A percentile compares a stretch with the other conserved stretches of the same genome.
phyloP scores from a whole-genome alignment of 92 coral and sea anemone genomes.

The Epizoanthus stellaris region DNA sequence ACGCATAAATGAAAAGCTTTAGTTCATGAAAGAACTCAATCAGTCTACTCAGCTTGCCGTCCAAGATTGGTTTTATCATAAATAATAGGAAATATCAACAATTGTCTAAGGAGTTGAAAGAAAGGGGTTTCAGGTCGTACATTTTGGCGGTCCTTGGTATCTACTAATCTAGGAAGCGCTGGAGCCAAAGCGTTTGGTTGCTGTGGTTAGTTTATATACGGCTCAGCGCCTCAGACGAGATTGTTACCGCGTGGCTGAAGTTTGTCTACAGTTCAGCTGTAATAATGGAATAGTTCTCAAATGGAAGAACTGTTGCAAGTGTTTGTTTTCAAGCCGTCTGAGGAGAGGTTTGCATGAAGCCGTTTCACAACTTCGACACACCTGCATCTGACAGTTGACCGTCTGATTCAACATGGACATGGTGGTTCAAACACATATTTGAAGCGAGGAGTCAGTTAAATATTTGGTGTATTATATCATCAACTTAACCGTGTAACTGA shows the following conservation, averaged over 20 bases:
- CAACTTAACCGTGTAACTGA: conserved; percentile 26
- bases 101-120: background rate
- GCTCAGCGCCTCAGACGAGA: background rate
- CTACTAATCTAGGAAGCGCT: conserved; percentile 40
- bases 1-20: conserved; percentile 9
- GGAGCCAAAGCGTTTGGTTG: conserved; percentile 29
- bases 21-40: background rate
- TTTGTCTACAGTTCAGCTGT: background rate
- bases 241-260: background rate
- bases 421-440: conserved; percentile 7
- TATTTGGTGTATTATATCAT: conserved; percentile 13
- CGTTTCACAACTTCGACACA: conserved; percentile 1
- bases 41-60: conserved; percentile 35
- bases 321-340: background rate
- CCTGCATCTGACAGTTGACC: conserved; percentile 35
- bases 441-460: conserved; percentile 25
- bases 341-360: background rate
- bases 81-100: conserved; percentile 32
- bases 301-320: background rate
- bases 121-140: background rate
- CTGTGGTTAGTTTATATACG: conserved; percentile 22
- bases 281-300: background rate
- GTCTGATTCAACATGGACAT: conserved; percentile 33
- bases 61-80: conserved; percentile 2
- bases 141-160: background rate